Conservation (phyloP, 1,140 invertebrate genomes). For the Goniozus legneri region DNA sequence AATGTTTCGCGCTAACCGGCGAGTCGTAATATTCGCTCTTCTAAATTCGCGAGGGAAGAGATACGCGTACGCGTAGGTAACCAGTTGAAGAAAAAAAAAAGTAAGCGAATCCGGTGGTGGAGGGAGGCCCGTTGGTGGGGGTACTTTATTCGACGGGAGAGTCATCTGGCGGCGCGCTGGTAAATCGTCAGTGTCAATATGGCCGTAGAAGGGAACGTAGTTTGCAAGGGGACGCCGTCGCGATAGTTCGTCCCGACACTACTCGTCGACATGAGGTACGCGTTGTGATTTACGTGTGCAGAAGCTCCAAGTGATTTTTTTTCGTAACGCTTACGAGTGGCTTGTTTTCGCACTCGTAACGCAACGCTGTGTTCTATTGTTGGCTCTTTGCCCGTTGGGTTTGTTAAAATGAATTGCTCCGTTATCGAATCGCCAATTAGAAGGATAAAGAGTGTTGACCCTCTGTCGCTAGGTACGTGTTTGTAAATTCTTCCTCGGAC, state of each 20-base stretch:
- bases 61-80: not conserved
- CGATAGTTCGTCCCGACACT: constrained; percentile 14
- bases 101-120: not conserved
- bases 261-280: not conserved
- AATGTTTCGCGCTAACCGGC: too few relatives aligned
- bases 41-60: too few relatives aligned
- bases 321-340: too few relatives aligned
- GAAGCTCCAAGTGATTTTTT: too few relatives aligned
- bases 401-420: constrained; percentile 12
- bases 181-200: constrained; percentile 41
- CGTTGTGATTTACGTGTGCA: not conserved
- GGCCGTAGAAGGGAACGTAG: constrained; percentile 34
- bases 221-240: constrained; percentile 24
- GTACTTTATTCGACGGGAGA: constrained; percentile 2
- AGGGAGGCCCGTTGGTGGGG: constrained; percentile 2
- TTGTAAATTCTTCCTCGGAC: too few relatives aligned
- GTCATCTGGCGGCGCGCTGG: constrained; percentile 19
- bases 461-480: constrained; percentile 19
- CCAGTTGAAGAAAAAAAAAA: not conserved
- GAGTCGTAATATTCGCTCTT: too few relatives aligned
- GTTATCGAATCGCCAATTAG: constrained; percentile 3
- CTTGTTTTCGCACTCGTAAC: too few relatives aligned
- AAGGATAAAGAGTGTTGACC: constrained; percentile 3
- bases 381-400: too few relatives aligned
- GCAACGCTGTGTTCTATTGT: too few relatives aligned